Evolutionary conservation across 2,888 invertebrate species (phyloP), one percentile per base, ranked within the genome.

Genomic region (Ceraclea dissimilis): DNA sequence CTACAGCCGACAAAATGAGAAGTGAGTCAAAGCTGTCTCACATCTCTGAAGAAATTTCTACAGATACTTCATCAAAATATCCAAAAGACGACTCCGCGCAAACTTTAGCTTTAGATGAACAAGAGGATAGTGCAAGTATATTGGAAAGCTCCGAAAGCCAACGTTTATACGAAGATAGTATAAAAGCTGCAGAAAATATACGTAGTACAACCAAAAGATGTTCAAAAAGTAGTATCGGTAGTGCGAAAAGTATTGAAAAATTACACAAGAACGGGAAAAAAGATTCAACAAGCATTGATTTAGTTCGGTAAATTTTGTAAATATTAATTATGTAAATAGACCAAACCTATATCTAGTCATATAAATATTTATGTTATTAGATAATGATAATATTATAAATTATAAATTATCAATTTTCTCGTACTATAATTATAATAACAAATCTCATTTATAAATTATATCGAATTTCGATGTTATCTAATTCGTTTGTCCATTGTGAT

Each of bases 1-100:
- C 39, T 13, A 26, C 26, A 26, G 56, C 51, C 19, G 56, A 56
- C 11, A 59, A 50, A 34, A 33, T 21, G 11, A 33, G 59, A 20
- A 61, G 57, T 43, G 61, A 62, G 13, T 58, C 60, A 16, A 62
- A 62, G 16, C 34, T 62, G 20, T 62, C 61, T 6, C 53, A 60
- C 17, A 62, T 62, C 18, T 62, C 61, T 2, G 61, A 62, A 51
- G 61, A 62, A 52, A 62, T 58, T 16, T 51, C 58, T 5, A 58
- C 60, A 1, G 61, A 62, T 31, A 53, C 55, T 17, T 62, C 60
- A 5, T 34, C 34, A 18, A 57, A 54, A 52, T 58, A 61, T n/a
- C 20, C 46, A n/a, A 53, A 43, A 48, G 48, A 53, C 31, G 53
- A 53, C 13, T 47, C 16, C 11, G 53, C 34, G 10, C 44, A 44